A percentile compares a stretch with the other conserved stretches of the same genome.
phyloP scores from a whole-genome alignment of 1,140 invertebrate genomes.

The Cephus cinctus region DNA sequence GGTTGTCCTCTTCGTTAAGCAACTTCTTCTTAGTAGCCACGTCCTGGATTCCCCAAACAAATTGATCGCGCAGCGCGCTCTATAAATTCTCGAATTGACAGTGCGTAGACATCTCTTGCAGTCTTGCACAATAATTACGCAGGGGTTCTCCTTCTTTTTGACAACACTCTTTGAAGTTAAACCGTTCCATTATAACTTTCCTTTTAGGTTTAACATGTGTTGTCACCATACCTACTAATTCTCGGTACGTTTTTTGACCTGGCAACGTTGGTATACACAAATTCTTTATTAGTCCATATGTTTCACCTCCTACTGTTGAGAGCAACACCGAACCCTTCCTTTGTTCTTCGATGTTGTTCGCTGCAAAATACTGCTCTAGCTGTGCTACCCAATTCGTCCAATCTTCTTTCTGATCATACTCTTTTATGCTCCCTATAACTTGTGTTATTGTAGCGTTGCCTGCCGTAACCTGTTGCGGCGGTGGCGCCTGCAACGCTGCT shows the following conservation, averaged over 20 bases:
- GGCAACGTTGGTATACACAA: conserved; percentile 31
- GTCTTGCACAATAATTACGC: conserved; percentile 1
- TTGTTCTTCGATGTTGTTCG: conserved; percentile 21
- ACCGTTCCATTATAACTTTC: conserved; percentile 34
- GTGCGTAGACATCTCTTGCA: conserved; percentile 3
- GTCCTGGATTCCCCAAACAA: conserved; percentile 3
- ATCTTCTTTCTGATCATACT: conserved; percentile 11
- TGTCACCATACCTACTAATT: conserved; percentile 28
- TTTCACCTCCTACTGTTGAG: conserved; percentile 28
- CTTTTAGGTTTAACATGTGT: conserved; percentile 32
- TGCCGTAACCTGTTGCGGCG: background rate
- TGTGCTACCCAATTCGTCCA: conserved; percentile 17
- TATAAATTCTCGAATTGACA: background rate
- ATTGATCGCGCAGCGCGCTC: conserved; percentile 3
- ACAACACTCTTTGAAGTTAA: conserved; percentile 28
- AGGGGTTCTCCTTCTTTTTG: conserved; percentile 11
- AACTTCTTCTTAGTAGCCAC: conserved; percentile 4
- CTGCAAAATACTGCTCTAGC: conserved; percentile 29
- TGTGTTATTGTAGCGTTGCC: conserved; percentile 2
- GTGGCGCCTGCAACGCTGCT: background rate
- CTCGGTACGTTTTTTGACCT: conserved; percentile 22
- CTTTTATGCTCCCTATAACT: conserved; percentile 8
- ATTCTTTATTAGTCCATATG: conserved; percentile 33
- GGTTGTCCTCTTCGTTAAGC: conserved; percentile 1
- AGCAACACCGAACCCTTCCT: conserved; percentile 30